Evolutionary conservation across 2,113 vertebrate genomes (phyloP).

Genomic region (Hoplias malabaricus): DNA sequence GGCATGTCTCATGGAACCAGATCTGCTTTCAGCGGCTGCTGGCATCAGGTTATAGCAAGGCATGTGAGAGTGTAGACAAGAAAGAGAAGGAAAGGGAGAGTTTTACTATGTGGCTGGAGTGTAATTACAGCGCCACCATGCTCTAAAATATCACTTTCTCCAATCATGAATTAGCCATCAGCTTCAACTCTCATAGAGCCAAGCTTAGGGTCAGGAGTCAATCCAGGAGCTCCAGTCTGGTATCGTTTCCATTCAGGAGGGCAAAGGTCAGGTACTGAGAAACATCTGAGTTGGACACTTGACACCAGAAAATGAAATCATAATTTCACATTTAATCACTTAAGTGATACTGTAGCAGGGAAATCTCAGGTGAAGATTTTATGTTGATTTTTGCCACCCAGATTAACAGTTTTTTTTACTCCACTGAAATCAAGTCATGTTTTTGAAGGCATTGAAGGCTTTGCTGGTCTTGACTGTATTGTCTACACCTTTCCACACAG

Average conservation of each 20-base stretch:
- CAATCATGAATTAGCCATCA: conserved; percentile 49
- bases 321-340: neutral
- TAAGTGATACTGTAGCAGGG: neutral
- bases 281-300: neutral
- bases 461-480: too few species aligned
- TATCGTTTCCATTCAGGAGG: neutral
- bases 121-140: conserved; percentile 55
- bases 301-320: neutral
- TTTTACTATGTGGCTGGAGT: conserved; percentile 48
- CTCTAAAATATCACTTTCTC: conserved; percentile 47
- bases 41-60: conserved; percentile 24
- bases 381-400: neutral
- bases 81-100: conserved; percentile 8
- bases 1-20: conserved; percentile 9
- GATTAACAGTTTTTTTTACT: neutral
- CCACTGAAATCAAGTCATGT: too few species aligned
- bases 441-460: too few species aligned
- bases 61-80: conserved; percentile 23
- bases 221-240: neutral
- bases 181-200: conserved; percentile 8
- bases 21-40: conserved; percentile 9
- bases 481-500: too few species aligned
- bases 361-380: neutral
- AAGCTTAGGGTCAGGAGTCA: conserved; percentile 12
- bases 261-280: conserved; percentile 10